Evolutionary conservation across 2,797 vertebrate species (phyloP).

Genomic region (Megalops cyprinoides): DNA sequence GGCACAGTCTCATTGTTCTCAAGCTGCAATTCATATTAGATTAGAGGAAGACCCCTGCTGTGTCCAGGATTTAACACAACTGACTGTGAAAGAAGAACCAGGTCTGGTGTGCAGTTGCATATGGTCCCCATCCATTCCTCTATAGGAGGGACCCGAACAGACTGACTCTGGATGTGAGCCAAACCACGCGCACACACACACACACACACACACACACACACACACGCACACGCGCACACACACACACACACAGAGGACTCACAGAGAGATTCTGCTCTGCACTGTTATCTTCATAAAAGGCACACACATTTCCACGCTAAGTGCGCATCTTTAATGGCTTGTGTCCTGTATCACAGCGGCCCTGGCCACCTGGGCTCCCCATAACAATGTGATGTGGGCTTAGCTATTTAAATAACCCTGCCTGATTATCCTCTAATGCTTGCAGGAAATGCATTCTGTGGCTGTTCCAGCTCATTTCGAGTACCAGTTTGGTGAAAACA

Average conservation of each 20-base stretch:
- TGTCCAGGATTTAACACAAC: too few relatives aligned
- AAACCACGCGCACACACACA: conserved; percentile 40
- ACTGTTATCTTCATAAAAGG: conserved; percentile 52
- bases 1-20: too few relatives aligned
- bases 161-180: conserved; percentile 43
- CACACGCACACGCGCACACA: conserved; percentile 40
- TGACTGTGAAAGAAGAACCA: conserved; percentile 39
- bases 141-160: conserved; percentile 51
- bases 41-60: too few relatives aligned
- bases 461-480: too few relatives aligned
- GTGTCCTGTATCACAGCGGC: conserved; percentile 50
- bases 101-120: conserved; percentile 41
- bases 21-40: too few relatives aligned
- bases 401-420: conserved; percentile 60
- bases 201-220: conserved; percentile 52
- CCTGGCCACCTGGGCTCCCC: conserved; percentile 63
- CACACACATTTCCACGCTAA: conserved; percentile 60
- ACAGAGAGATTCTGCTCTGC: conserved; percentile 48
- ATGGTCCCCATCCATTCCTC: conserved; percentile 41
- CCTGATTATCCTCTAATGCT: conserved; percentile 62
- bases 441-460: conserved; percentile 64
- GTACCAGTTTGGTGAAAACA: too few relatives aligned
- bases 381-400: conserved; percentile 51
- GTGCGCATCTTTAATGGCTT: conserved; percentile 57
- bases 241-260: conserved; percentile 52